Evolutionary conservation across 2,113 vertebrate species (phyloP).

Genomic region (Antennarius striatus): DNA sequence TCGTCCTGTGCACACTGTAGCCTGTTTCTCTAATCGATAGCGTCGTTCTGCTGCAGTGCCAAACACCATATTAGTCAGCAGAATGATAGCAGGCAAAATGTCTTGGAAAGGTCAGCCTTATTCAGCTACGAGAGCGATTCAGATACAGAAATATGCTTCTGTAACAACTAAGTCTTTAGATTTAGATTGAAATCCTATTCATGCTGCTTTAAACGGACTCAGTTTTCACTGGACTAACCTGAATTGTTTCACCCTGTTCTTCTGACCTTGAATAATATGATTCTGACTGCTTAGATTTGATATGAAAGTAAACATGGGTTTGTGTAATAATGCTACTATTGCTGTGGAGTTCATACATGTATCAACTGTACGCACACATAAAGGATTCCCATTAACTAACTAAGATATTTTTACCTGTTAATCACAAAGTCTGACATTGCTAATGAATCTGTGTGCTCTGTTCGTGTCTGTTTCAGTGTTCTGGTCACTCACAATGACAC

Average conservation of each 20-base stretch:
- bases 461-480: conserved; percentile 79
- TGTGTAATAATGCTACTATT: not conserved
- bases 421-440: too few species aligned
- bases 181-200: conserved; percentile 9
- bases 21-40: conserved; percentile 65
- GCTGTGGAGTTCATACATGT: too few species aligned
- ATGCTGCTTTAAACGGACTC: not conserved
- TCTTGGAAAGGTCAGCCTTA: conserved; percentile 60
- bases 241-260: not conserved
- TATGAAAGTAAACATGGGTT: not conserved
- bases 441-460: not conserved
- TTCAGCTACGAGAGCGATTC: conserved; percentile 54
- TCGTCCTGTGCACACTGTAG: conserved; percentile 34
- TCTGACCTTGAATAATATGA: not conserved
- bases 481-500: conserved; percentile 94
- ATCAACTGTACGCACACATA: too few species aligned
- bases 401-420: too few species aligned
- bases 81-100: conserved; percentile 52
- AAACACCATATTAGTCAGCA: conserved; percentile 68
- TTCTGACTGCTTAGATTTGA: not conserved
- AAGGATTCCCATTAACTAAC: too few species aligned
- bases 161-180: conserved; percentile 3
- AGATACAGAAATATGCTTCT: conserved; percentile 42
- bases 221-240: conserved; percentile 2
- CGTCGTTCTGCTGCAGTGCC: conserved; percentile 54